Evolutionary conservation across 2,113 vertebrate species (phyloP), one percentile per base, ranked within the genome.

Genomic region (Plecotus auritus): DNA sequence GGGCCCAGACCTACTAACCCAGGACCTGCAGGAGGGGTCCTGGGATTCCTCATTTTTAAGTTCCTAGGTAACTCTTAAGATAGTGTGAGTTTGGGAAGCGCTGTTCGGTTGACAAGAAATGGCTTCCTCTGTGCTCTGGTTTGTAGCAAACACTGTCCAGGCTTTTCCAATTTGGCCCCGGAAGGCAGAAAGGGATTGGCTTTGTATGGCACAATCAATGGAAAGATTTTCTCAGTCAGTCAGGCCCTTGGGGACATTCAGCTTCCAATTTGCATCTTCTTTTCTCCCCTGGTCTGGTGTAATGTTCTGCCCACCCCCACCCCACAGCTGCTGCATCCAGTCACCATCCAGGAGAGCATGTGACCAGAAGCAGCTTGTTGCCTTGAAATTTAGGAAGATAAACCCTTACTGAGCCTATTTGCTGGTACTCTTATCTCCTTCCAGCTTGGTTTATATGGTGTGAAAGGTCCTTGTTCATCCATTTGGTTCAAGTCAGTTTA

Each of bases 401-500:
- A 95, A 85, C 54, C 37, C 80, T 70, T 11, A 61, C 54, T 13
- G 32, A 73, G 32, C 13, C n/a, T 66, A 1, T 17, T 72, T 70
- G 22, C 23, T 66, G 37, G 20, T 30, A 54, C 17, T 23, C 30
- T 26, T 49, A 26, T 42, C 82, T 47, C 45, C 84, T 91, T 86
- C 74, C 42, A 18, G 17, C 84, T 84, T 37, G 45, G 74, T 74
- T 64, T 95, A 51, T 28, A 16, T 8, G 17, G 51, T 28, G 32
- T 28, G 69, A 76, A 91, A 67, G 17, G 28, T 32, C 37, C 30
- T 22, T 59, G 45, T 87, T 84, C 78, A 80, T 59, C 51, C 74
- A 70, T 96, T 91, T 20, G 69, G 42, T 76, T 90, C 70, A 82
- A 93, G 70, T 72, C 77, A 47, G n/a, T 74, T 91, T 84, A 86